Conservation (phyloP, 2,113 vertebrate genomes). For the Toxotes chatareus region DNA sequence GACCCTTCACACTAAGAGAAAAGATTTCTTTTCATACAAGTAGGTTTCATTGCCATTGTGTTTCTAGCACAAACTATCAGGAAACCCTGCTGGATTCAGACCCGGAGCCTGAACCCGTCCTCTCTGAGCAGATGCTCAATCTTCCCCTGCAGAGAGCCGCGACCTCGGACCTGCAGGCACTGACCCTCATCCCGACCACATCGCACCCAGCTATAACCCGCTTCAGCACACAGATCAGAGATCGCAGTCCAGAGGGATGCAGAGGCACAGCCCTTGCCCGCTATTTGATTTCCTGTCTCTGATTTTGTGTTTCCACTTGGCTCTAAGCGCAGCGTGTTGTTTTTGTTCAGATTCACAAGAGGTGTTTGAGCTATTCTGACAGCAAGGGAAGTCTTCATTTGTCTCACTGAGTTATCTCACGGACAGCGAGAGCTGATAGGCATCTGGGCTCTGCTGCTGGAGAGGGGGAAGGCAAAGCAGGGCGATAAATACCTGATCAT, state of each 20-base stretch:
- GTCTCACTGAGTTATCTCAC: constrained; percentile 26
- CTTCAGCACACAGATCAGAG: neutral
- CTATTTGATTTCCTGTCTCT: neutral
- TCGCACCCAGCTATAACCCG: constrained; percentile 5
- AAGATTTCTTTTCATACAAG: neutral
- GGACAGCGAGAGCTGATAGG: constrained; percentile 17
- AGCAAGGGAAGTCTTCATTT: constrained; percentile 36
- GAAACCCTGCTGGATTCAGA: constrained; percentile 3
- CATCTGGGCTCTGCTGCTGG: constrained; percentile 41
- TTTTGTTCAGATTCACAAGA: constrained; percentile 1
- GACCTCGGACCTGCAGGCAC: constrained; percentile 9
- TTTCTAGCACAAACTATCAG: neutral
- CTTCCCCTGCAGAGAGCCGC: neutral
- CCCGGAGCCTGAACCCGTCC: neutral
- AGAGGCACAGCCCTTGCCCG: neutral
- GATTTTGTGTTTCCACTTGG: neutral
- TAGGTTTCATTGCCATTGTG: neutral
- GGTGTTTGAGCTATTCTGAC: constrained; percentile 33
- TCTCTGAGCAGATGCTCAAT: neutral
- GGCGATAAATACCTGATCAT: constrained; percentile 37
- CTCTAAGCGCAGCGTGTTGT: neutral
- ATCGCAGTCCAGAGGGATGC: constrained; percentile 4
- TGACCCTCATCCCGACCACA: constrained; percentile 23
- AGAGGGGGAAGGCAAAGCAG: constrained; percentile 4
- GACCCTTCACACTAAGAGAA: too few relatives aligned